These are phyloP conservation scores for Toxonevra muliebris DNA, from an alignment of 2,888 invertebrate species.

Conservation along the genomic window DNA sequence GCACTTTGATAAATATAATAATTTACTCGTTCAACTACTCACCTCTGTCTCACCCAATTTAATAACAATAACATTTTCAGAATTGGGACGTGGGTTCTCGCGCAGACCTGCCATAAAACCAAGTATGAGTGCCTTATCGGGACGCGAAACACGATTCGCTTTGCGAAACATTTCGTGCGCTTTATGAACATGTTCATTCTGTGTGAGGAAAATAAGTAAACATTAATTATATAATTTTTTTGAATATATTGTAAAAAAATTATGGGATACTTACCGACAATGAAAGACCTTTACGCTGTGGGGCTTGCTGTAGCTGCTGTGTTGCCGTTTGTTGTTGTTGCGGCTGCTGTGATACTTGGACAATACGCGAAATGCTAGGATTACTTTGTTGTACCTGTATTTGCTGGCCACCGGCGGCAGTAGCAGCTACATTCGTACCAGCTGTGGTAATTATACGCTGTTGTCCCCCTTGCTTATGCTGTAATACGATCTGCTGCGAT, in stretches of 20 bases:
- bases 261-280: slow-evolving; percentile 57
- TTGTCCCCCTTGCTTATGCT: slow-evolving; percentile 57
- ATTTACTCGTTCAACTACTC: slow-evolving; percentile 47
- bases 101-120: slow-evolving; percentile 99
- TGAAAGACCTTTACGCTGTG: slow-evolving; percentile 61
- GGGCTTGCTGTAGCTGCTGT: slow-evolving; percentile 63
- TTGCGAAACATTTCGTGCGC: slow-evolving; percentile 98
- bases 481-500: slow-evolving; percentile 61
- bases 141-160: slow-evolving; percentile 94
- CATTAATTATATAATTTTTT: neutral
- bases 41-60: slow-evolving; percentile 87
- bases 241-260: neutral
- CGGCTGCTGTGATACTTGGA: slow-evolving; percentile 55
- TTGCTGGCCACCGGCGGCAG: slow-evolving; percentile 44
- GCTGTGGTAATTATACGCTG: slow-evolving; percentile 55
- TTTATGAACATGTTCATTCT: slow-evolving; percentile 96
- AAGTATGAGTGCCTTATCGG: slow-evolving; percentile 96
- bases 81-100: slow-evolving; percentile 96
- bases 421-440: slow-evolving; percentile 31
- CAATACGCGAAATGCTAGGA: slow-evolving; percentile 50
- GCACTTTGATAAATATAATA: too few relatives aligned
- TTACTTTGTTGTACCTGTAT: slow-evolving; percentile 47
- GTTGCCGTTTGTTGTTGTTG: slow-evolving; percentile 54
- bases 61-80: slow-evolving; percentile 95
- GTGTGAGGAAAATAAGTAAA: slow-evolving; percentile 47